Base-by-base conservation (phyloP, 2,797 vertebrate genomes). In the Epinephelus awoara region DNA sequence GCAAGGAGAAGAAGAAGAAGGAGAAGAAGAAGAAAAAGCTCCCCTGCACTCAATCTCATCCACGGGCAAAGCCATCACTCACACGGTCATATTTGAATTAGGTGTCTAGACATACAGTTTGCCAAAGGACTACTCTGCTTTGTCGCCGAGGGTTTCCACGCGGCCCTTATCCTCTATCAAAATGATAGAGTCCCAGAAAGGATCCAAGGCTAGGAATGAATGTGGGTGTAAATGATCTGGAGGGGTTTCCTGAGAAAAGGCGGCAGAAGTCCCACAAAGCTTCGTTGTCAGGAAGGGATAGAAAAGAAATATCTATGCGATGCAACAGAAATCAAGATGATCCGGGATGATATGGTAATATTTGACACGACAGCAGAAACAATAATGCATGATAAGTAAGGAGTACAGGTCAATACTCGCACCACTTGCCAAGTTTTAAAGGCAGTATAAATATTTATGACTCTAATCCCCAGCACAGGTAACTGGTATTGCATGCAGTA, bases 21-120 rank as follows among this genome's bases (percentile, higher is more conserved):
- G 61, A 77, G 44, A 55, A 72, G 49, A 19, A 7, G 23, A 40
- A 29, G n/a, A 42, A 63, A 29, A 23, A 67, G 51, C 44, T 59
- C 61, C 80, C 49, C 72, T 72, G 69, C 85, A 81, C 69, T 89
- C 87, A 84, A 84, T 91, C 88, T 90, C 83, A 81, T 91, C 85
- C 86, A 92, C 61, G 40, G 85, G 83, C 83, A 83, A 88, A 87
- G 84, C 90, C 80, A 93, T 93, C 92, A 92, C 87, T 93, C 92
- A 92, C 66, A 57, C 38, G 52, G 87, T 92, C 90, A 93, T 90
- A 90, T 93, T 90, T 91, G 89, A 92, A 92, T 92, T 91, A 84
- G 89, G 85, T 91, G 93, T 93, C 92, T 92, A 91, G 92, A 92
- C 90, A 85, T 82, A 85, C 77, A 83, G 91, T 91, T 92, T 93